Evolutionary conservation across 2,113 vertebrate species (phyloP).

Genomic region (Rhinoderma darwinii): DNA sequence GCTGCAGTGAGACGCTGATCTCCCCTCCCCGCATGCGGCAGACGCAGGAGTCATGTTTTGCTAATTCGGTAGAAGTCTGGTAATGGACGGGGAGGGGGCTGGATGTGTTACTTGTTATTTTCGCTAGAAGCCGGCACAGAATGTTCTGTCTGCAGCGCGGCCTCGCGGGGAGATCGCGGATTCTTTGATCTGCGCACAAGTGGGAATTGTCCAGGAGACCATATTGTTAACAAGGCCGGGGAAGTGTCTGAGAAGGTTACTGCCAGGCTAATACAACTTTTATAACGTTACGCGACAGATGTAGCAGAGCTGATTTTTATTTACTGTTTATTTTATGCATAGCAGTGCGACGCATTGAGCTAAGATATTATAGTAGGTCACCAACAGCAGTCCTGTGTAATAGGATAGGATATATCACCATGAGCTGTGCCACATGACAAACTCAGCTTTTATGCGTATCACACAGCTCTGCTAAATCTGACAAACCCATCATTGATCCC

Average conservation of each 20-base stretch:
- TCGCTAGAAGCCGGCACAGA: background rate
- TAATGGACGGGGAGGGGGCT: background rate
- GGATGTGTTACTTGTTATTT: background rate
- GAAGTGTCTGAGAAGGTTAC: too few species aligned
- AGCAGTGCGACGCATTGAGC: too few species aligned
- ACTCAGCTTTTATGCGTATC: too few species aligned
- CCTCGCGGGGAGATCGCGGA: background rate
- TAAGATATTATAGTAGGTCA: too few species aligned
- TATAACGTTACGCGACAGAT: too few species aligned
- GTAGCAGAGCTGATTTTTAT: background rate
- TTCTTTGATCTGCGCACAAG: slow-evolving; percentile 7
- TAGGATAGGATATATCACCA: too few species aligned
- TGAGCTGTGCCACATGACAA: too few species aligned
- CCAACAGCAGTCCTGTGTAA: too few species aligned
- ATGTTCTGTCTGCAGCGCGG: slow-evolving; percentile 5
- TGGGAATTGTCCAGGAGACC: background rate
- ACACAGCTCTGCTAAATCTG: too few species aligned
- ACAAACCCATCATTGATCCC: too few species aligned
- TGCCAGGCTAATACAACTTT: too few species aligned
- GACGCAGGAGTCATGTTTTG: background rate
- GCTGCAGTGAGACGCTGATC: background rate
- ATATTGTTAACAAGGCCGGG: background rate
- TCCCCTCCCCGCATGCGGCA: background rate
- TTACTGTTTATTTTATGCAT: too few species aligned
- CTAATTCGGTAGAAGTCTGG: background rate